phyloP scores from a whole-genome alignment of 1,140 invertebrate species.

The Laodelphax striatellus region DNA sequence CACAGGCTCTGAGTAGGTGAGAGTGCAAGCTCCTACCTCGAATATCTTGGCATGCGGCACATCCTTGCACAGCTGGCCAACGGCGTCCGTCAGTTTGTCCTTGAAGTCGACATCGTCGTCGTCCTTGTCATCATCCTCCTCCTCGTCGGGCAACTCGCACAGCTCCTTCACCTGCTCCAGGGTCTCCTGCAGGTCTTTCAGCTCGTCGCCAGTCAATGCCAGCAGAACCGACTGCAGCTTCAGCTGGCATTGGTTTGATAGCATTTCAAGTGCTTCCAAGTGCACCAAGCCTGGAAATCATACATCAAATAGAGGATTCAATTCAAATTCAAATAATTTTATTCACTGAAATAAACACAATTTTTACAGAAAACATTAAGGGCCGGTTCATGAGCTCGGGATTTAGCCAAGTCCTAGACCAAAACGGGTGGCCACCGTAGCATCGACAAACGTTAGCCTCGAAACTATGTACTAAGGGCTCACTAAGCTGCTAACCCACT shows the following conservation, averaged over 20 bases:
- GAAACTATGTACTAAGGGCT: too few species aligned
- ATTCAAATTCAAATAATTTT: too few species aligned
- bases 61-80: conserved; percentile 38
- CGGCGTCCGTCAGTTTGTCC: conserved; percentile 38
- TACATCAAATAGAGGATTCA: too few species aligned
- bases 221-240: conserved; percentile 53
- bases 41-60: conserved; percentile 38
- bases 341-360: too few species aligned
- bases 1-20: too few species aligned
- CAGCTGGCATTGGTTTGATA: conserved; percentile 70
- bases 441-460: too few species aligned
- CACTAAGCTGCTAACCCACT: too few species aligned
- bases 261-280: conserved; percentile 78
- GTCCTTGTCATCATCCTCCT: conserved; percentile 43
- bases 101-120: conserved; percentile 39
- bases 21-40: conserved; percentile 27
- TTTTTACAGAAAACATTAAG: too few species aligned
- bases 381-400: too few species aligned
- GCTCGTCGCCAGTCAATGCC: conserved; percentile 37
- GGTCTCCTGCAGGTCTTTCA: conserved; percentile 58
- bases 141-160: conserved; percentile 58
- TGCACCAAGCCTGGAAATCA: conserved; percentile 59
- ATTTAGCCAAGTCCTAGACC: too few species aligned
- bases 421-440: too few species aligned
- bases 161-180: conserved; percentile 66